phyloP scores from a whole-genome alignment of 2,113 vertebrate species.

The Turdus rufiventris region DNA sequence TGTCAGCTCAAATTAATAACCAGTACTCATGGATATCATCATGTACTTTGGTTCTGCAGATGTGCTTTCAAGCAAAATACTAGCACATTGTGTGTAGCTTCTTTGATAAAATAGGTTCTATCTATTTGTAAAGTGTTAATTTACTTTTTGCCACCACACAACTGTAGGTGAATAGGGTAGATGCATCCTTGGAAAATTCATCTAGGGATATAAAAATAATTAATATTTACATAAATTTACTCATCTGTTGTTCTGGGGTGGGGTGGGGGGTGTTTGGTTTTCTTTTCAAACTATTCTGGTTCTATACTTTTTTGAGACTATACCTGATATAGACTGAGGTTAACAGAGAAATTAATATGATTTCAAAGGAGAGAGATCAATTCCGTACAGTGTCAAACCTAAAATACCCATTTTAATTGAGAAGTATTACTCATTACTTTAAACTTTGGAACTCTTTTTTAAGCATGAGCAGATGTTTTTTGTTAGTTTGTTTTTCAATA shows the following conservation, averaged over 20 bases:
- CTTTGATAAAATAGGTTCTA: neutral
- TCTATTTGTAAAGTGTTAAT: neutral
- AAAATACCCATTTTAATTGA: neutral
- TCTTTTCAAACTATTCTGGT: neutral
- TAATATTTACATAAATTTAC: neutral
- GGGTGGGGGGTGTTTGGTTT: neutral
- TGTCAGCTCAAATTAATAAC: neutral
- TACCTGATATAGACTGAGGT: fast-evolving
- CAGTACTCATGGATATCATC: neutral
- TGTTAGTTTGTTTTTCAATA: neutral
- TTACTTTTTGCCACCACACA: neutral
- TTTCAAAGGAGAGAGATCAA: neutral
- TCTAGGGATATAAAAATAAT: neutral
- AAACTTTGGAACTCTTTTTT: neutral
- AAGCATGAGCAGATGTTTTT: neutral
- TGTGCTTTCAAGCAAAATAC: neutral
- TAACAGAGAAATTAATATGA: neutral
- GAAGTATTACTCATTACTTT: neutral
- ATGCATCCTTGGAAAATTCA: neutral
- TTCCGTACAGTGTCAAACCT: neutral
- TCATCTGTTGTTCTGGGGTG: neutral
- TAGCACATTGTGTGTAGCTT: neutral
- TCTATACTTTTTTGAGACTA: neutral
- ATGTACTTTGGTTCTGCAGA: neutral
- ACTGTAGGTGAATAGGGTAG: neutral